Evolutionary conservation across 30 jellyfish, hydroid and myxozoan genomes (phyloP).

Genomic region (Chironex yamaguchii): DNA sequence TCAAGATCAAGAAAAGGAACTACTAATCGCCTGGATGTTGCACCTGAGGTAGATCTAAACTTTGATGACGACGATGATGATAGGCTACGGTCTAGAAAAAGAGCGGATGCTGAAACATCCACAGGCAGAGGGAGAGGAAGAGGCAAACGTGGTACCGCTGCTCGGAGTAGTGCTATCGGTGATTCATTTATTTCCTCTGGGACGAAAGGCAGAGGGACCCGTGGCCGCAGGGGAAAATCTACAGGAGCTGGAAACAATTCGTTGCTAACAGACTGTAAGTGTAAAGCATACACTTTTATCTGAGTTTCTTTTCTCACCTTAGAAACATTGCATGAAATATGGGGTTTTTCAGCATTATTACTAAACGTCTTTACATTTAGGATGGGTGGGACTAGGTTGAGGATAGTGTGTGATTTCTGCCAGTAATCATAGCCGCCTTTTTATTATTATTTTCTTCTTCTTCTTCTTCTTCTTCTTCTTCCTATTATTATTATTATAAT

Average conservation of each 20-base stretch:
- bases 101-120: constrained; percentile 31
- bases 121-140: constrained; percentile 58
- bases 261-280: constrained; percentile 67
- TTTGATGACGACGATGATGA: constrained; percentile 47
- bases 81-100: not conserved
- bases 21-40: too few relatives aligned
- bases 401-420: too few relatives aligned
- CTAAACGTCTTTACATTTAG: too few relatives aligned
- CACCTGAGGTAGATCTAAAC: not conserved
- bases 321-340: too few relatives aligned
- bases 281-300: too few relatives aligned
- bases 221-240: constrained; percentile 45
- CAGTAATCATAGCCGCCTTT: too few relatives aligned
- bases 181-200: constrained; percentile 4
- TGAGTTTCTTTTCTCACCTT: too few relatives aligned
- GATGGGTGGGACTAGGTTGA: too few relatives aligned
- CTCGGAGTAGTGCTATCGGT: constrained; percentile 4
- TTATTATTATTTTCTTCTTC: too few relatives aligned
- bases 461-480: too few relatives aligned
- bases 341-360: too few relatives aligned
- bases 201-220: constrained; percentile 4
- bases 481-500: too few relatives aligned
- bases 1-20: constrained; percentile 8
- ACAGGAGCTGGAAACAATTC: constrained; percentile 51
- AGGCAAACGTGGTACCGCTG: not conserved